These are phyloP conservation scores for Phlogophora meticulosa DNA, from an alignment of 2,888 invertebrate species.

Conservation along the genomic window DNA sequence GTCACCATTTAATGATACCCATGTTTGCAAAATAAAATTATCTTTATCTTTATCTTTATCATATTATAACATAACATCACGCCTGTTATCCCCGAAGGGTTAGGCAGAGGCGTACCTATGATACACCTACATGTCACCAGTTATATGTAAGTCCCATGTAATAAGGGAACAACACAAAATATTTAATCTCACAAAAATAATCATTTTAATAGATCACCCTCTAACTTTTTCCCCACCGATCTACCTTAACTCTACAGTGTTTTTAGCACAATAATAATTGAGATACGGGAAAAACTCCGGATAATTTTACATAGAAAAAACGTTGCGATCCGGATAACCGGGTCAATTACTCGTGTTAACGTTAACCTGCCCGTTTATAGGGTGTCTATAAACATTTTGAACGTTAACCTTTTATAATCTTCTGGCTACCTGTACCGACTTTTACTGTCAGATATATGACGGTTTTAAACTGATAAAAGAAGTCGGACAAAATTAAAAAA, in stretches of 20 bases:
- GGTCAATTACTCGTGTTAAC: slow-evolving; percentile 61
- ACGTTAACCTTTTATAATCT: slow-evolving; percentile 41
- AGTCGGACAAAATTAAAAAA: not conserved
- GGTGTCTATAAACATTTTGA: slow-evolving; percentile 50
- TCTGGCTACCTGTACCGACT: slow-evolving; percentile 11
- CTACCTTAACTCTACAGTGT: slow-evolving; percentile 7
- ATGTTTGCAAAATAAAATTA: too few species aligned
- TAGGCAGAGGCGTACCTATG: too few species aligned
- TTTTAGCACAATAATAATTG: slow-evolving; percentile 40
- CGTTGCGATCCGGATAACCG: slow-evolving; percentile 58
- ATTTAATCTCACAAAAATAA: slow-evolving; percentile 7
- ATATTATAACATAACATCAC: too few species aligned
- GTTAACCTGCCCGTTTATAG: slow-evolving; percentile 49
- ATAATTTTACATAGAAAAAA: slow-evolving; percentile 42
- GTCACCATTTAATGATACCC: too few species aligned
- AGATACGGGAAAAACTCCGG: slow-evolving; percentile 43
- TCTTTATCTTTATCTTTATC: too few species aligned
- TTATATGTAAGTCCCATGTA: too few species aligned
- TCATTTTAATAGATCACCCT: not conserved
- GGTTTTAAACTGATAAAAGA: not conserved
- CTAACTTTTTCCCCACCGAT: not conserved
- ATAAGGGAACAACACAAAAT: too few species aligned
- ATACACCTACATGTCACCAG: too few species aligned
- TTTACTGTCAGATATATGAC: slow-evolving; percentile 13
- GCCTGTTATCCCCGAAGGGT: too few species aligned